These are phyloP conservation scores for Apostichopus japonicus DNA, from an alignment of 35 echinoderm and acorn worm species.

Conservation along the genomic window DNA sequence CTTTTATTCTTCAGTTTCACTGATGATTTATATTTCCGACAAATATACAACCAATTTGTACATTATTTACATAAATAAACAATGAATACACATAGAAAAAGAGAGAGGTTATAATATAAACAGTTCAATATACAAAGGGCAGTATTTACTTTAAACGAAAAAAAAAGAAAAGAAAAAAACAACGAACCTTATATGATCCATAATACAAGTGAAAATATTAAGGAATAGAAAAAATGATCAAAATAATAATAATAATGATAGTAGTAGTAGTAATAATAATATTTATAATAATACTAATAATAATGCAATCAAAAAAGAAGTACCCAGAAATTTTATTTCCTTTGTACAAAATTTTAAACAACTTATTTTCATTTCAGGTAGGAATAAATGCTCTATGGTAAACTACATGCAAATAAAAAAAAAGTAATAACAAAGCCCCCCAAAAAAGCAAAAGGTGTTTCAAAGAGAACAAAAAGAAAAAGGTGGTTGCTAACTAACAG, in stretches of 20 bases:
- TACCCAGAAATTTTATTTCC: background rate
- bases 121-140: constrained; percentile 1
- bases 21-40: constrained; percentile 41
- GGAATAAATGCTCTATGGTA: background rate
- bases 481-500: background rate
- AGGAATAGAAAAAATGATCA: background rate
- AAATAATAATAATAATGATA: background rate
- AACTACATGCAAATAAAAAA: background rate
- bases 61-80: constrained; percentile 36
- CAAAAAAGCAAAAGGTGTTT: too few species aligned
- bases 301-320: background rate
- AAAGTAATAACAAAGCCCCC: background rate
- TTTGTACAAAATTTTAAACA: background rate
- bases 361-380: background rate
- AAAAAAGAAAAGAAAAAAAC: background rate
- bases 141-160: background rate
- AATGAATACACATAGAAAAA: constrained; percentile 8
- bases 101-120: background rate
- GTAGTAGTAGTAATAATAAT: too few species aligned
- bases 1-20: constrained; percentile 47
- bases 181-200: background rate
- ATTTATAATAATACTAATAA: too few species aligned
- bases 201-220: background rate
- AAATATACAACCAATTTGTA: constrained; percentile 52
- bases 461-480: background rate